A percentile compares a stretch with the other conserved stretches of the same genome.
These are phyloP conservation scores for Callyntrura sp. DNA, from an alignment of 2,888 invertebrate species.

Conservation along the genomic window DNA sequence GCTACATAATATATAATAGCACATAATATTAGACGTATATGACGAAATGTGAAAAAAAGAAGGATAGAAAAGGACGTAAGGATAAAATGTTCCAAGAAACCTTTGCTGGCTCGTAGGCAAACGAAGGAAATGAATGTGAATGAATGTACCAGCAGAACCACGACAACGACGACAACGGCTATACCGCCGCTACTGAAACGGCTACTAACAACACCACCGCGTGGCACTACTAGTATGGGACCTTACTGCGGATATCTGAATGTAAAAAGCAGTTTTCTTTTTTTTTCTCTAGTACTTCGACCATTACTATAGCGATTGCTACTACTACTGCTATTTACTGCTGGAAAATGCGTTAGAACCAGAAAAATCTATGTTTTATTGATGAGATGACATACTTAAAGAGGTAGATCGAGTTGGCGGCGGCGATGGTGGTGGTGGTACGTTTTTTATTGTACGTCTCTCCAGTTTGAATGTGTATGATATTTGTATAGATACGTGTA, in stretches of 20 bases:
- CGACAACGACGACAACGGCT: neutral
- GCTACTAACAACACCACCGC: neutral
- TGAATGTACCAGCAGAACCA: slow-evolving; percentile 31
- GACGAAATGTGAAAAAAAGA: neutral
- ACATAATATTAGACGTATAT: neutral
- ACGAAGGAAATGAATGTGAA: slow-evolving; percentile 9
- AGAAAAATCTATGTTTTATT: slow-evolving; percentile 78
- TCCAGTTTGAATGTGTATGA: neutral
- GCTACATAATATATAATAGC: neutral
- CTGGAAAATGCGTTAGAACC: slow-evolving; percentile 71
- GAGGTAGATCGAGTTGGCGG: slow-evolving; percentile 64
- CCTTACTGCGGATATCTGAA: slow-evolving; percentile 51
- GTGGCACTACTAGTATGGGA: slow-evolving; percentile 6
- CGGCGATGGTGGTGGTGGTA: neutral
- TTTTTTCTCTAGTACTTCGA: slow-evolving; percentile 2
- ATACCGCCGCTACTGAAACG: neutral
- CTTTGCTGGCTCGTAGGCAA: slow-evolving; percentile 52
- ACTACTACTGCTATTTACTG: slow-evolving; percentile 43
- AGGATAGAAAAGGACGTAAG: slow-evolving; percentile 25
- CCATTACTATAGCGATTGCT: slow-evolving; percentile 43
- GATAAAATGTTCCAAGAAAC: slow-evolving; percentile 25
- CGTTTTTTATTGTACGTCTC: slow-evolving; percentile 8
- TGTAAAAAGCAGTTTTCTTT: slow-evolving; percentile 13
- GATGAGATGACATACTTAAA: slow-evolving; percentile 79
- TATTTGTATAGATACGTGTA: slow-evolving; percentile 17